Evolutionary conservation across 2,888 invertebrate species (phyloP), one percentile per base, ranked within the genome.

Genomic region (Limenitis camilla): DNA sequence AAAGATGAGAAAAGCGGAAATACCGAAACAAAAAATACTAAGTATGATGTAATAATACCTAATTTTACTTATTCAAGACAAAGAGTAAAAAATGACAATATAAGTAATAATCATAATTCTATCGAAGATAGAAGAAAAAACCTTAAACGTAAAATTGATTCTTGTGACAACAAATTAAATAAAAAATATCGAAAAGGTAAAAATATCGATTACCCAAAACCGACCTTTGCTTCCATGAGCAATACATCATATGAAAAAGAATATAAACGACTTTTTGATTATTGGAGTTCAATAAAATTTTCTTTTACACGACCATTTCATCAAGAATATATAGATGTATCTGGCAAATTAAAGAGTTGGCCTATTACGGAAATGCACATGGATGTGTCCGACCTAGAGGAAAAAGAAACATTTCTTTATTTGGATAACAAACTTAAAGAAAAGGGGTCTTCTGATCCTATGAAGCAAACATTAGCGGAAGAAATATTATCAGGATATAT

Each of bases 251-350:
- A 81, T 58, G 49, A 59, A 11, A 77, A 72, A 62, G 81, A 87
- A 62, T 84, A 74, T 56, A 74, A 72, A 59, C 60, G 61, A 28
- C 58, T 84, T 4, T 63, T 78, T 27, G 71, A 81, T 55, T 87
- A 87, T 63, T 76, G 68, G 40, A 78, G 69, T 50, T 68, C 81
- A 5, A 60, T 86, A 56, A 77, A 82, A 62, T 85, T 84, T 74
- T 87, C 85, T 28, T 85, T 74, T 55, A 70, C 78, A 4, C 64
- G 70, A 30, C 71, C 81, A 9, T 85, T 78, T 69, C 79, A 81
- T 66, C 80, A 72, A 72, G 81, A 83, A 48, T 46, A 60, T 49
- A 65, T 83, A 45, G 76, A 86, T 36, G 72, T 81, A 5, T 58
- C 66, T n/a, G 47, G 64, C 6, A 59, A 71, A 36, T 51, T 76